phyloP scores from a whole-genome alignment of 2,113 vertebrate genomes.

The Alexandromys fortis region DNA sequence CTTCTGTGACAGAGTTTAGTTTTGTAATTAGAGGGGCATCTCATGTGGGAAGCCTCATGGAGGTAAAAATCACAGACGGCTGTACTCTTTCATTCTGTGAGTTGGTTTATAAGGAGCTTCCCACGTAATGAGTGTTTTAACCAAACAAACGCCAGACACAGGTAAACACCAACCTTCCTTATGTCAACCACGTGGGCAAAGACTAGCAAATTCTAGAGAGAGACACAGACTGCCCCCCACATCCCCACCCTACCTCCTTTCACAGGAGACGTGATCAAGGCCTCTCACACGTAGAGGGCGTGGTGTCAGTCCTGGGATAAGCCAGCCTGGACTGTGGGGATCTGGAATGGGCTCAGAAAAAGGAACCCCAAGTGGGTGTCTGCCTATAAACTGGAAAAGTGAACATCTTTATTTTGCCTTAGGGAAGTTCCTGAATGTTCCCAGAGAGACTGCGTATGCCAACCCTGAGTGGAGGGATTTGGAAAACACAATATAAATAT shows the following conservation, averaged over 20 bases:
- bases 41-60: background rate
- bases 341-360: background rate
- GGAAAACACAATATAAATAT: background rate
- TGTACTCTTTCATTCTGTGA: conserved; percentile 26
- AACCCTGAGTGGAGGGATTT: background rate
- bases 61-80: conserved; percentile 10
- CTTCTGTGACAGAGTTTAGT: background rate
- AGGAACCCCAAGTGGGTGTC: fast-evolving
- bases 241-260: background rate
- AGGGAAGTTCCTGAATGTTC: background rate
- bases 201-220: background rate
- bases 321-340: background rate
- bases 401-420: background rate
- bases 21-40: background rate
- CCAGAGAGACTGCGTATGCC: background rate
- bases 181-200: fast-evolving
- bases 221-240: background rate
- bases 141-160: background rate
- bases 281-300: background rate
- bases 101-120: background rate
- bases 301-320: background rate
- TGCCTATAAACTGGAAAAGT: background rate
- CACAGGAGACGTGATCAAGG: fast-evolving
- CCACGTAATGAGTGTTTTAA: background rate
- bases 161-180: background rate